phyloP scores from a whole-genome alignment of 2,113 vertebrate genomes.

The Merops nubicus region DNA sequence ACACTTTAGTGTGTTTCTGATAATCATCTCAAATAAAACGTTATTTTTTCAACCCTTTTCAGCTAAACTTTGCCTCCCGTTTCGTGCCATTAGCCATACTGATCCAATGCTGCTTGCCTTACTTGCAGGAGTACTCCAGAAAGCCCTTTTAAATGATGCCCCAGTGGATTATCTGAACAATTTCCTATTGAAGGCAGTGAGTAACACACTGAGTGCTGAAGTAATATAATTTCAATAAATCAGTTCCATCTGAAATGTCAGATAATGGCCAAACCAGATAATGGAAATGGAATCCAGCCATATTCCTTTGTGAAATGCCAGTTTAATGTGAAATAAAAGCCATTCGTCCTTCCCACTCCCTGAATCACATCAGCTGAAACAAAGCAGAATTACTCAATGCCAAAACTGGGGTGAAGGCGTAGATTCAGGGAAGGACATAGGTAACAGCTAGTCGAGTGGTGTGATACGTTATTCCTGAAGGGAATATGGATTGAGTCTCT shows the following conservation, averaged over 20 bases:
- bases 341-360: slow-evolving; percentile 1
- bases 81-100: background rate
- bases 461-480: background rate
- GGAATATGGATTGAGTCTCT: background rate
- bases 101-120: background rate
- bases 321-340: slow-evolving; percentile 35
- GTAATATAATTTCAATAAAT: slow-evolving; percentile 58
- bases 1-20: background rate
- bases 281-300: slow-evolving; percentile 61
- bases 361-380: slow-evolving; percentile 9
- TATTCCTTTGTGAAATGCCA: slow-evolving; percentile 1
- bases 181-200: slow-evolving; percentile 28
- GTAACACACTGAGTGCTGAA: slow-evolving; percentile 28
- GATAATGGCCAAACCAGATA: slow-evolving; percentile 49
- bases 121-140: background rate
- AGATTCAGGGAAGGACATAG: background rate
- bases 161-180: slow-evolving; percentile 17
- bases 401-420: background rate
- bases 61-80: background rate
- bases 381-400: background rate
- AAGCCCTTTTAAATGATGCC: background rate
- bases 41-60: background rate
- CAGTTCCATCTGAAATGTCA: slow-evolving; percentile 51
- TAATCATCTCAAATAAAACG: background rate
- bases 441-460: background rate